Base-by-base conservation (phyloP, 2,113 vertebrate species). In the Prochilodus magdalenae region DNA sequence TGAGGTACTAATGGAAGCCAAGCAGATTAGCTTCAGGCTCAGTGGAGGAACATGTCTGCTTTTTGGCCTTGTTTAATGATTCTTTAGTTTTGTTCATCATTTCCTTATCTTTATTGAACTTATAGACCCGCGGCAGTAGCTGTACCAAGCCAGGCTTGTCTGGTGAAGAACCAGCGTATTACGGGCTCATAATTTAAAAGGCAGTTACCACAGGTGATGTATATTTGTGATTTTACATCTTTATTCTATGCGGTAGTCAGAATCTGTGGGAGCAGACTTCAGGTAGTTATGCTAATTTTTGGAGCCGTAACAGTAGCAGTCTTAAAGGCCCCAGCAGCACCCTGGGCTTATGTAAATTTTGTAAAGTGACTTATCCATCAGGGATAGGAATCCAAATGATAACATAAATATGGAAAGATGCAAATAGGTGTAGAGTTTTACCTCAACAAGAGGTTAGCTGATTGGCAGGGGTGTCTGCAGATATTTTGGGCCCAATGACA, bases 31-130 rank as follows among this genome's bases (percentile, higher is more conserved):
- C 93, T 90, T 67, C 24, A 81, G 90, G 91, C 89, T 53, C 20
- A 80, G 44, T 84, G 63, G 76, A 82, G 77, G 78, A 87, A 87
- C 87, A 67, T 86, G 80, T 83, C 82, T 84, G 73, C 79, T 88
- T 84, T 86, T 83, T 40, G 27, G 78, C 84, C 87, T 91, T 90
- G 85, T 90, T 91, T 86, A 90, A 92, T 86, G 87, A 88, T 87
- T 84, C 84, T 81, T 88, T 85, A 84, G 83, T 85, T 82, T 89
- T 88, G 83, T 86, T 91, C 89, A 88, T 87, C 83, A 88, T 87
- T 87, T 88, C 66, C 83, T 88, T 82, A 71, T 82, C 83, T 84
- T 88, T 81, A 87, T 77, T 88, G 88, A 90, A 85, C 87, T 88
- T 16, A 59, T 22, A 75, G 87, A 88, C 87, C 78, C 75, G 77